Base-by-base conservation (phyloP, 1,140 invertebrate species). In the Gyrodactylus bullatarudis region DNA sequence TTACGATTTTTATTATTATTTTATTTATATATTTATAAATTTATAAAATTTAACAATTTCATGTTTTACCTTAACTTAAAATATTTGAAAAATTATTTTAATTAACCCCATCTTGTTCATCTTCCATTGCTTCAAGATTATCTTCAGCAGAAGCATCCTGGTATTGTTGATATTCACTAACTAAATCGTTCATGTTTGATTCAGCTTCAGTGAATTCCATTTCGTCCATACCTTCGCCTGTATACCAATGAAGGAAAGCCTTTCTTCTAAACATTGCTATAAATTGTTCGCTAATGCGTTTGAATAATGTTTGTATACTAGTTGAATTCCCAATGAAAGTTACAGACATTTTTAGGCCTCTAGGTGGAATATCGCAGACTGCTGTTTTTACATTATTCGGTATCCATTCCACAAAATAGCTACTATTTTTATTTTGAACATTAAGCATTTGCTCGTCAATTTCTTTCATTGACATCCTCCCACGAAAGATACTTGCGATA, bases 81-180 rank as follows among this genome's bases (percentile, higher is more conserved):
- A n/a, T n/a, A n/a, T n/a, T n/a, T n/a, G n/a, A n/a, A n/a, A n/a
- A n/a, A n/a, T n/a, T n/a, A n/a, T n/a, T n/a, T n/a, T n/a, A n/a
- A n/a, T n/a, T n/a, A n/a, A n/a, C n/a, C n/a, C n/a, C n/a, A n/a
- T 54, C 70, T 23, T 73, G 24, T 34, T 73, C 72, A 16, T 73
- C 72, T 68, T 73, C 72, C 26, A 26, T 20, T 20, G 20, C 23
- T 26, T 73, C 87, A 2, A 85, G 86, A 75, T 88, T 87, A 75
- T 88, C 87, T 76, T 88, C 87, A 25, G 86, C 87, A 16, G 86
- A 87, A 24, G 87, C 87, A 77, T 88, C 87, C 76, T 89, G 88
- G 81, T 92, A 92, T 79, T 91, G 89, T 78, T 91, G 89, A 79
- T 91, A 91, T 78, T 91, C 89, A 75, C 88, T 87, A 83, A 91